These are phyloP conservation scores for Gadopsis bispinosus DNA, from an alignment of 2,797 vertebrate genomes.

Conservation along the genomic window DNA sequence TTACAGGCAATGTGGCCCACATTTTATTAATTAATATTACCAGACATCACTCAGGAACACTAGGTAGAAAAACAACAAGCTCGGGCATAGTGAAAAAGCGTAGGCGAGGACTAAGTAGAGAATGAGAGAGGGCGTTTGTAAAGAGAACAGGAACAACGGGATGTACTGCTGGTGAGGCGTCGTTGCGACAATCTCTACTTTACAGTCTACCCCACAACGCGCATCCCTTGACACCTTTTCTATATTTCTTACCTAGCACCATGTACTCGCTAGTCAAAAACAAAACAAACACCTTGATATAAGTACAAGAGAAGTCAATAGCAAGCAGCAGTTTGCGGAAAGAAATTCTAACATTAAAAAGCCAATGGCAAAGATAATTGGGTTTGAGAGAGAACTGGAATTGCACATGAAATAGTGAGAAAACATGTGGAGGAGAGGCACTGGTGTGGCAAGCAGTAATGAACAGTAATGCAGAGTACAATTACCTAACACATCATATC, in stretches of 20 bases:
- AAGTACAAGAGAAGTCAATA: slow-evolving; percentile 13
- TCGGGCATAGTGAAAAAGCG: neutral
- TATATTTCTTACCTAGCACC: slow-evolving; percentile 1
- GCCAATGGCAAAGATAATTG: slow-evolving; percentile 35
- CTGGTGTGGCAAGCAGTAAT: neutral
- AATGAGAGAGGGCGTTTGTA: neutral
- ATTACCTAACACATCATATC: slow-evolving; percentile 16
- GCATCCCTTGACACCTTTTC: slow-evolving; percentile 14
- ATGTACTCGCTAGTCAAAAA: slow-evolving; percentile 10
- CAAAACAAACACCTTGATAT: slow-evolving; percentile 8
- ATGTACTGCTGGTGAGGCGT: slow-evolving; percentile 23
- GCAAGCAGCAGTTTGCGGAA: slow-evolving; percentile 17
- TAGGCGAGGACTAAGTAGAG: neutral
- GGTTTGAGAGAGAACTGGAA: slow-evolving; percentile 28
- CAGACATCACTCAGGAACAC: slow-evolving; percentile 20
- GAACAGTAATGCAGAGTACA: slow-evolving; percentile 20
- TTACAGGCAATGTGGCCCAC: slow-evolving; percentile 22
- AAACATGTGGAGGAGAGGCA: slow-evolving; percentile 19
- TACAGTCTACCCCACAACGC: neutral
- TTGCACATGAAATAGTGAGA: slow-evolving; percentile 2
- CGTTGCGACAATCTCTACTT: neutral
- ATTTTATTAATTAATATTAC: slow-evolving; percentile 27
- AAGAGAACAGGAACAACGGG: slow-evolving; percentile 33
- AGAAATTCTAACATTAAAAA: slow-evolving; percentile 15
- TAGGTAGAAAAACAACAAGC: slow-evolving; percentile 9